Evolutionary conservation across 1,140 invertebrate genomes (phyloP).

Genomic region (Drosophila neocordata): DNA sequence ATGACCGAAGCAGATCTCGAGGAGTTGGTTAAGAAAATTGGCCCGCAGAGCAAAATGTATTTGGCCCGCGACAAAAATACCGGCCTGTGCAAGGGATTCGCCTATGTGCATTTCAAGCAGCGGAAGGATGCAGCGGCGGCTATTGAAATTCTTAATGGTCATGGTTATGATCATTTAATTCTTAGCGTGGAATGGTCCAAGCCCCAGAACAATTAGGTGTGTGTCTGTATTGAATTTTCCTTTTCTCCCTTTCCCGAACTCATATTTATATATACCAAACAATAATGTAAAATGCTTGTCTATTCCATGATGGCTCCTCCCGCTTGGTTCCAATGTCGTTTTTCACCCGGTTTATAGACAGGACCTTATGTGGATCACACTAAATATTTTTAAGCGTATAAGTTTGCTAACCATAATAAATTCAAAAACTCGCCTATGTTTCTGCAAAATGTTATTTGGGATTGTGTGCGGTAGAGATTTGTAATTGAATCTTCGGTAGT

Average conservation of each 20-base stretch:
- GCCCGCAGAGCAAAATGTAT: constrained; percentile 89
- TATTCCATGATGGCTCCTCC: background rate
- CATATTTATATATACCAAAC: background rate
- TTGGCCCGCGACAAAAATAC: constrained; percentile 94
- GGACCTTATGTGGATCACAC: constrained; percentile 34
- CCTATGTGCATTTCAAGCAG: constrained; percentile 97
- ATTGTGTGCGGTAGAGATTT: background rate
- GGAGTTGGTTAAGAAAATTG: constrained; percentile 92
- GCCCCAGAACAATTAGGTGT: constrained; percentile 84
- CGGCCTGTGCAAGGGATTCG: constrained; percentile 95
- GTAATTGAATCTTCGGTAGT: background rate
- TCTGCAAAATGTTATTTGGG: background rate
- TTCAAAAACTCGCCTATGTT: constrained; percentile 18
- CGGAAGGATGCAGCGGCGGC: constrained; percentile 95
- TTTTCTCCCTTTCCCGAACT: background rate
- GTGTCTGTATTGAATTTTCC: constrained; percentile 26
- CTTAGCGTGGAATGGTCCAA: constrained; percentile 99
- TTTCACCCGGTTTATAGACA: background rate
- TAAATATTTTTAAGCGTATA: constrained; percentile 57
- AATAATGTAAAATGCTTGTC: constrained; percentile 6
- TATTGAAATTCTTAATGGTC: constrained; percentile 94
- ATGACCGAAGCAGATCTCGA: constrained; percentile 97
- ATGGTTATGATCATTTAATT: constrained; percentile 99
- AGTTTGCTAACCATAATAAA: constrained; percentile 62
- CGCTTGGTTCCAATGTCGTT: background rate